Evolutionary conservation across 2,888 invertebrate species (phyloP), one percentile per base, ranked within the genome.

Genomic region (Volucella inanis): DNA sequence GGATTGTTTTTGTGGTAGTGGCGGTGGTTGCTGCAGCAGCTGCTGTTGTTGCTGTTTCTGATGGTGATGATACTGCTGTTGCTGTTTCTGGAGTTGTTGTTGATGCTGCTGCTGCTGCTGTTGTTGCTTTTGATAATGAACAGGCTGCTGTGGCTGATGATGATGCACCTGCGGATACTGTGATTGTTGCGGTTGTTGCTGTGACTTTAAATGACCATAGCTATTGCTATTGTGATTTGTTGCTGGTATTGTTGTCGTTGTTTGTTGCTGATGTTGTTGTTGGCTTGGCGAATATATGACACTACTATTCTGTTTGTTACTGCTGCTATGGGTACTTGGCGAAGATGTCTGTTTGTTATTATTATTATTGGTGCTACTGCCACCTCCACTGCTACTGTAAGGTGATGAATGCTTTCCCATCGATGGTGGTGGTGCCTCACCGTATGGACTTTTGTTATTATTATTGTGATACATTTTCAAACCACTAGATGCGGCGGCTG

Each of bases 271-370:
- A 11, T 49, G 64, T 57, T 83, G 82, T 64, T 87, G 87, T 83
- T 88, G 87, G 71, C 72, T 87, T 84, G 88, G 85, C 59, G 88
- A 81, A 71, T 83, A 64, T 79, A 81, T 75, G 77, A 75, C 87
- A 68, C 77, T 68, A 65, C 75, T 83, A 74, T 75, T 87, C 87
- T 88, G 75, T 88, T 89, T 74, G 88, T 88, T 88, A 81, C 18
- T 89, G 81, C 61, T 88, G 65, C 43, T 82, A 59, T 65, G 67
- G 31, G 57, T 80, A 39, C 54, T 87, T 2, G 87, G 88, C 47
- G 87, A 85, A 18, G 67, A 82, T 11, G 68, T 84, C 18, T 85
- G 88, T 41, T 84, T 77, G 12, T 67, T 72, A 62, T 59, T 84
- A 41, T 67, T 72, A 65, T 59, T 84, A 41, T 49, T 85, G 61